Conservation (phyloP, 2,113 vertebrate species). For the Phalacrocorax aristotelis region DNA sequence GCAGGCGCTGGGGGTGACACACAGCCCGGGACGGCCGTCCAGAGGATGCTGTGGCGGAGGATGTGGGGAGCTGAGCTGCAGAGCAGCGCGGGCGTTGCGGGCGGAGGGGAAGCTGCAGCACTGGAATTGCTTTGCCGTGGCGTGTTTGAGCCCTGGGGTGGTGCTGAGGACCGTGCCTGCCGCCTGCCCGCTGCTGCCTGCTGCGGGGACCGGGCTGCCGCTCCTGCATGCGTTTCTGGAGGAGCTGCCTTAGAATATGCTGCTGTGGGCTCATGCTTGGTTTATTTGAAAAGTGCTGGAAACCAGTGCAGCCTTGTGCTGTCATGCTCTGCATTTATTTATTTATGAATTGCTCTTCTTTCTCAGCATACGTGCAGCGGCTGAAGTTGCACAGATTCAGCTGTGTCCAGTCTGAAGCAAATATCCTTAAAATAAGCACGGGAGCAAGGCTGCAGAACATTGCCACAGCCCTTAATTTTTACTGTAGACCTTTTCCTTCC, state of each 20-base stretch:
- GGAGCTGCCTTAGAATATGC: not conserved
- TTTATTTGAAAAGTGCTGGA: not conserved
- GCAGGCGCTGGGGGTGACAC: not conserved
- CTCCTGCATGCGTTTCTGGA: not conserved
- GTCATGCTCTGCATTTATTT: not conserved
- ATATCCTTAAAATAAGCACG: not conserved
- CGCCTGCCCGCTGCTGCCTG: not conserved
- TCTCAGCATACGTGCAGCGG: not conserved
- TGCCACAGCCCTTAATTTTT: constrained; percentile 34
- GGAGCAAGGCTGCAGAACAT: not conserved
- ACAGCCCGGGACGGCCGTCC: too few species aligned
- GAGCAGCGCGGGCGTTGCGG: not conserved
- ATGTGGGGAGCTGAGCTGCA: not conserved
- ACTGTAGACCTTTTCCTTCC: constrained; percentile 38
- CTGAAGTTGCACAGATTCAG: not conserved
- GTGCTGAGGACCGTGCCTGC: not conserved
- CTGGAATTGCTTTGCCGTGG: too few species aligned
- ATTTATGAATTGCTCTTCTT: not conserved
- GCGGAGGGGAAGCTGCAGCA: not conserved
- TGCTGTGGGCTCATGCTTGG: not conserved
- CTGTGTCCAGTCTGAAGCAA: not conserved
- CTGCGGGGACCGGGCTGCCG: not conserved
- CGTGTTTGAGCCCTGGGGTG: not conserved
- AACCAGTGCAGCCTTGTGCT: not conserved
- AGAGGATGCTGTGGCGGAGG: not conserved